Evolutionary conservation across 2,888 invertebrate species (phyloP), one percentile per base, ranked within the genome.

Genomic region (Mythimna pallens): DNA sequence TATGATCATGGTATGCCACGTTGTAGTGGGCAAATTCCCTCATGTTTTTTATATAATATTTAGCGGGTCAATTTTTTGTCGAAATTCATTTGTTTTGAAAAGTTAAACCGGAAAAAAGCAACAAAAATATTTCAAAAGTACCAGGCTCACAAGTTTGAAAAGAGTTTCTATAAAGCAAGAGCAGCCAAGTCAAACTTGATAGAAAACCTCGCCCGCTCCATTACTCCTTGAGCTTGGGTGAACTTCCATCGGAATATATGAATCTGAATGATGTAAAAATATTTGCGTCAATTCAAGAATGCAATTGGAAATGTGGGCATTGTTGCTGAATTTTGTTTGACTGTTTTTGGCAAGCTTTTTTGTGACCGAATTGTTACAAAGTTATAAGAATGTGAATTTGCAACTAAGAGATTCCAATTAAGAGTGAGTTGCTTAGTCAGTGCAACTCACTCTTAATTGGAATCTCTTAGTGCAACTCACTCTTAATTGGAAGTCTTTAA

Each of bases 241-340:
- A 55, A 55, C 65, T 76, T 65, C 61, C 50, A 62, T 57, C 12
- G 34, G 61, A 78, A 72, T 77, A 57, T 63, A 63, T 77, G 78
- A 76, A 77, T 78, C 30, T 52, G 43, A 77, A 77, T 73, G 43
- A 73, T 36, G 65, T 62, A 9, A 63, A 77, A 57, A 77, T 73
- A 78, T 78, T 72, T 65, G 43, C 57, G 54, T 30, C 65, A 22
- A 22, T 65, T 65, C 25, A 43, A 54, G 43, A 65, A 55, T 65
- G 77, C 61, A 78, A 65, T 65, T 72, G 25, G 25, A 59, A 59
- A 50, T 40, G 17, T 52, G 54, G 55, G 36, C 20, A 47, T 58
- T 72, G 54, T 69, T 69, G 61, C 20, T 40, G 47, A 54, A 47
- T 36, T 61, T 50, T 22, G 25, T 52, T 75, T 75, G 66, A 66